A percentile compares a stretch with the other conserved stretches of the same genome.
These are phyloP conservation scores for Gasterosteus aculeatus DNA, from an alignment of 2,113 vertebrate species.

Conservation along the genomic window DNA sequence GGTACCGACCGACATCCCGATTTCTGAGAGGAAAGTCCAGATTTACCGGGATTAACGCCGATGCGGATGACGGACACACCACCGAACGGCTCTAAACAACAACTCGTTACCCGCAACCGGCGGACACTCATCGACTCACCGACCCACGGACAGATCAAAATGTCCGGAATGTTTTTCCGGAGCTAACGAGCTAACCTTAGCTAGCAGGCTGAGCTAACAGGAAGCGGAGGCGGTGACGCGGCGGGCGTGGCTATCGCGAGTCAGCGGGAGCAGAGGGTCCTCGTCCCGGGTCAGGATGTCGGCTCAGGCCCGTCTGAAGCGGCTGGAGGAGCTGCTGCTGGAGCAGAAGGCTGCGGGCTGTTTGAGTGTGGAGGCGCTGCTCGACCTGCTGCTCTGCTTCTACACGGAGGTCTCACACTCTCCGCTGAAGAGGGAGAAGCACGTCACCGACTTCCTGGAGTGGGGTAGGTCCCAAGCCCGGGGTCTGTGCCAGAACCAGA, in stretches of 20 bases:
- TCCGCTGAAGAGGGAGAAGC: conserved; percentile 91
- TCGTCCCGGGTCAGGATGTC: neutral
- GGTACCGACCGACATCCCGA: conserved; percentile 57
- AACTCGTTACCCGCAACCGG: conserved; percentile 28
- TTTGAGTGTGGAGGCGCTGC: conserved; percentile 92
- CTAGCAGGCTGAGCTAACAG: conserved; percentile 48
- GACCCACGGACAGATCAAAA: conserved; percentile 43
- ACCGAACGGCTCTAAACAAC: conserved; percentile 24
- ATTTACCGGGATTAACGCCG: conserved; percentile 74
- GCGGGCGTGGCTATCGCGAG: too few relatives aligned
- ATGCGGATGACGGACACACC: conserved; percentile 46
- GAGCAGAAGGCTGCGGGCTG: conserved; percentile 81
- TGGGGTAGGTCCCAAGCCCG: conserved; percentile 83
- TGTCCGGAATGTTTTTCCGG: conserved; percentile 75
- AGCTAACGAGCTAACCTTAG: conserved; percentile 71
- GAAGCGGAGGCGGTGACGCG: neutral
- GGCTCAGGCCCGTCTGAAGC: conserved; percentile 93
- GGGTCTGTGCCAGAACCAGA: neutral
- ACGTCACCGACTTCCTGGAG: conserved; percentile 93
- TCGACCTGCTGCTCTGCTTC: conserved; percentile 92
- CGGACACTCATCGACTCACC: conserved; percentile 9
- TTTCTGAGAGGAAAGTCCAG: conserved; percentile 70
- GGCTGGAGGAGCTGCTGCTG: conserved; percentile 93
- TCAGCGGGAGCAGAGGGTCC: too few relatives aligned
- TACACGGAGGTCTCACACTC: conserved; percentile 87